Conservation (phyloP, 2,888 invertebrate genomes). For the Calameuta pallipes region DNA sequence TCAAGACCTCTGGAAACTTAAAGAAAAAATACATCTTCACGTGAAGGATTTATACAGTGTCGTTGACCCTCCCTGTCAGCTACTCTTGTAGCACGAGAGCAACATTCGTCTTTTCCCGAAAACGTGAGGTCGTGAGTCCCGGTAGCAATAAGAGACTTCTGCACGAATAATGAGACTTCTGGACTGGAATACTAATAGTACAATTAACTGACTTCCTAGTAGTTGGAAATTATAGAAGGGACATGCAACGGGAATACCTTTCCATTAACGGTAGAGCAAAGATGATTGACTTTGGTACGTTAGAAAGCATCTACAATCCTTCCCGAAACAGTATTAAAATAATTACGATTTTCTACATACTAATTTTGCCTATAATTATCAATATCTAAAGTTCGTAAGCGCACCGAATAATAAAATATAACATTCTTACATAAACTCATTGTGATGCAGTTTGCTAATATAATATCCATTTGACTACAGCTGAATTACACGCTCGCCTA, state of each 20-base stretch:
- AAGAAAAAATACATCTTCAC: neutral
- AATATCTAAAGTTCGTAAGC: no score
- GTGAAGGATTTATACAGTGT: conserved; percentile 13
- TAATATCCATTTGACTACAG: no score
- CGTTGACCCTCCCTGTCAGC: conserved; percentile 15
- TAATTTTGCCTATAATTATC: no score
- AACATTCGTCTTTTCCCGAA: conserved; percentile 18
- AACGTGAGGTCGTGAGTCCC: conserved; percentile 14
- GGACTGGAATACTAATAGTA: conserved; percentile 18
- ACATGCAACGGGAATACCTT: no score
- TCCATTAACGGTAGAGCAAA: conserved; percentile 11
- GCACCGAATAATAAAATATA: no score
- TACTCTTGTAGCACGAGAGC: conserved; percentile 15
- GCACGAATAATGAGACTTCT: conserved; percentile 20
- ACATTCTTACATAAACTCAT: no score
- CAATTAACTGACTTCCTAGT: conserved; percentile 14
- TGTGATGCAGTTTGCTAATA: no score
- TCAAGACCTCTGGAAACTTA: no score
- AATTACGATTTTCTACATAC: no score
- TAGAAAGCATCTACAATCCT: neutral
- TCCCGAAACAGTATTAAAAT: no score
- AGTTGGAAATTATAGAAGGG: no score
- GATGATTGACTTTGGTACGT: conserved; percentile 6
- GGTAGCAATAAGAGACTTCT: conserved; percentile 23
- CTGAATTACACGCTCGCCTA: no score